Evolutionary conservation across 1,140 invertebrate genomes (phyloP), one percentile per base, ranked within the genome.

Genomic region (Mactra quadrangularis): DNA sequence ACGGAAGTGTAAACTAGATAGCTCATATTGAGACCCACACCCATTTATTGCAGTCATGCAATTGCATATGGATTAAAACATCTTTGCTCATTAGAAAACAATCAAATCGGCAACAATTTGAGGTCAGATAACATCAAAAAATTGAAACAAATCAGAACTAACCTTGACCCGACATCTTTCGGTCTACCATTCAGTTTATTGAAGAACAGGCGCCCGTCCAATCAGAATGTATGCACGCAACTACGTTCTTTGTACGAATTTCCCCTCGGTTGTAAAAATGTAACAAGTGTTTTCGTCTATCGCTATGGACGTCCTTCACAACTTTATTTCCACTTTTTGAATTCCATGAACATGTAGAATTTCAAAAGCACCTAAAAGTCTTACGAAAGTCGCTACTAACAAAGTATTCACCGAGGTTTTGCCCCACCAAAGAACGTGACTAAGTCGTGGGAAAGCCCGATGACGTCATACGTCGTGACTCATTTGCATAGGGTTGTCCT

Each of bases 381-480:
- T 41, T 41, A 7, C 38, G 38, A 41, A 41, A 41, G 38, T 41
- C 38, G 6, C 38, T 7, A 41, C 38, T 41, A 7, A 41, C 38
- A 41, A 41, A 7, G 15, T 7, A 41, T 7, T 41, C 38, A 41
- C 38, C 53, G 19, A 27, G 19, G 19, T 22, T 27, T 22, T 55
- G 53, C 19, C 19, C 25, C 53, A 55, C 53, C 53, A 55, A n/a
- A 59, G 52, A 68, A 66, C 79, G 79, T 82, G 79, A 82, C 79
- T 22, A 64, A 38, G 78, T 55, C 25, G 7, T 84, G 85, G 88
- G 88, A 87, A 89, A 87, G 85, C 86, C 86, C 86, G 72, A 70
- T 87, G 84, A 89, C 88, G 88, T 89, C 88, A 89, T 38, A 59
- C 47, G n/a, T 41, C 22, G 55, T 85, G 84, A 85, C 82, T 85